These are phyloP conservation scores for Gymnocypris eckloni DNA, from an alignment of 2,797 vertebrate species.

Conservation along the genomic window DNA sequence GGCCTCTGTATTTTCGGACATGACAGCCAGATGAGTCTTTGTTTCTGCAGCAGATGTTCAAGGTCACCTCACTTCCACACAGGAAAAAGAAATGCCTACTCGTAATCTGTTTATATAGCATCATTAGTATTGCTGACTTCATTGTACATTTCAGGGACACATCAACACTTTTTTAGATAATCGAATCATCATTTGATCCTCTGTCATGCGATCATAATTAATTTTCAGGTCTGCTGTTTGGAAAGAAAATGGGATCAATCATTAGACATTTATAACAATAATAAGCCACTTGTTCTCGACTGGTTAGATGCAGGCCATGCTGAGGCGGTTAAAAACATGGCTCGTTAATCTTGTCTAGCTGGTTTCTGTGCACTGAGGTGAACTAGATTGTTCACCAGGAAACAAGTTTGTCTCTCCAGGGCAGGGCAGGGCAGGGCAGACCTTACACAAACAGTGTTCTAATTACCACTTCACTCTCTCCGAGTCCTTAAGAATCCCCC, in stretches of 20 bases:
- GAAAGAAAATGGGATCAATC: neutral
- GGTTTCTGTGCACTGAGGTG: neutral
- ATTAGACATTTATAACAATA: neutral
- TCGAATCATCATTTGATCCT: neutral
- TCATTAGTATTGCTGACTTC: neutral
- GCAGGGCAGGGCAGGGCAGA: too few relatives aligned
- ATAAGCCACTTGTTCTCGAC: neutral
- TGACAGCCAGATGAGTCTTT: slow-evolving; percentile 1
- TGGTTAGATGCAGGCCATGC: neutral
- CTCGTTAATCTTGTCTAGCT: neutral
- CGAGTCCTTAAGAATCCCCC: neutral
- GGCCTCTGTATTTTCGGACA: neutral
- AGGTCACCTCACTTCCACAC: slow-evolving; percentile 8
- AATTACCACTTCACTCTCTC: neutral
- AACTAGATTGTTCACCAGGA: neutral
- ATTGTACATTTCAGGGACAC: neutral
- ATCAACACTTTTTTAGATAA: neutral
- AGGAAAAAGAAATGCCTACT: slow-evolving; percentile 17
- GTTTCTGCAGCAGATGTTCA: neutral
- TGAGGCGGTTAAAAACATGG: neutral
- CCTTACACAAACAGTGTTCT: neutral
- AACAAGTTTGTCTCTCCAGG: neutral
- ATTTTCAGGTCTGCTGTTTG: neutral
- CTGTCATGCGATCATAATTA: neutral
- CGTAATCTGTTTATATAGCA: neutral